phyloP scores from a whole-genome alignment of 2,113 vertebrate genomes.

The Tachuris rubrigastra region DNA sequence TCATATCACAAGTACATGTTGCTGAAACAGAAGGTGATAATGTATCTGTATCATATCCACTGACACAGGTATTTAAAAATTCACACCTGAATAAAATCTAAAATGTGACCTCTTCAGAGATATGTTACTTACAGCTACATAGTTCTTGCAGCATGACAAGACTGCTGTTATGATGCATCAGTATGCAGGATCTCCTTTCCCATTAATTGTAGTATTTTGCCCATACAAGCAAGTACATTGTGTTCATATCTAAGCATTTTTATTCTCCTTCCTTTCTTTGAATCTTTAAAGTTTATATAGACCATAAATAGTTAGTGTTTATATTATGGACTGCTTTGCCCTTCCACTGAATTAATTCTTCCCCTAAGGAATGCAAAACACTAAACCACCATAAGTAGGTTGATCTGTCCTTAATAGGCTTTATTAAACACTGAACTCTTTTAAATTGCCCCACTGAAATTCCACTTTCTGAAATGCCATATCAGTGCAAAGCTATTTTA shows the following conservation, averaged over 20 bases:
- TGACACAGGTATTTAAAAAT: background rate
- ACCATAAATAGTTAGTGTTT: background rate
- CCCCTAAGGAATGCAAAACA: conserved; percentile 22
- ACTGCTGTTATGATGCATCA: background rate
- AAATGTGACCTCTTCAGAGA: background rate
- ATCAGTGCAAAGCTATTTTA: background rate
- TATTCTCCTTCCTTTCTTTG: background rate
- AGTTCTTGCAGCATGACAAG: background rate
- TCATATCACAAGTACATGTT: background rate
- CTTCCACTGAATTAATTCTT: conserved; percentile 24
- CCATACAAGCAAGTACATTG: background rate
- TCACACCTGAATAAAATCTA: background rate
- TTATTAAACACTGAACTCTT: background rate
- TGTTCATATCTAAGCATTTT: background rate
- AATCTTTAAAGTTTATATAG: conserved; percentile 35
- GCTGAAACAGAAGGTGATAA: background rate
- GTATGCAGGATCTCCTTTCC: background rate
- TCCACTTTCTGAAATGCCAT: background rate
- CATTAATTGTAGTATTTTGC: background rate
- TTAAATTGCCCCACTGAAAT: background rate
- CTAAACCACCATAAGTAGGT: background rate
- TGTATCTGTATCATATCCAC: background rate
- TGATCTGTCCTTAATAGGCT: conserved; percentile 15
- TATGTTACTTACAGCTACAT: background rate
- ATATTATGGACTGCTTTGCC: background rate